These are phyloP conservation scores for Ursus arctos DNA, from an alignment of 2,113 vertebrate species.

Conservation along the genomic window DNA sequence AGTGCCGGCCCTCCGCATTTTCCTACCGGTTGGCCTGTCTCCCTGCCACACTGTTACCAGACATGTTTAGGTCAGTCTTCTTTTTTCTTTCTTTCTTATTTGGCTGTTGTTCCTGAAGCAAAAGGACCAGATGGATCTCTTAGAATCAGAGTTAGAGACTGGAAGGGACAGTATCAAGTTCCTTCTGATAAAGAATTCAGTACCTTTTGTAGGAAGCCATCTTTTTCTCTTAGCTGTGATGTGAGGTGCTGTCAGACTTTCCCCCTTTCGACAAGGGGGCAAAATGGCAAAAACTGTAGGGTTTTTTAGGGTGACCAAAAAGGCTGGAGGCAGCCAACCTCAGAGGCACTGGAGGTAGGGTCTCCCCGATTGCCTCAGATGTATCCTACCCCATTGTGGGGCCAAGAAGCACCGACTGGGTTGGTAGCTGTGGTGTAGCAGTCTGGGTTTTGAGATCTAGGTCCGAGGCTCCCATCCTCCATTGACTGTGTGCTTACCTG, in stretches of 20 bases:
- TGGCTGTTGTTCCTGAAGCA: not conserved
- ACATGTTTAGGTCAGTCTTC: not conserved
- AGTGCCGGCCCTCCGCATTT: not conserved
- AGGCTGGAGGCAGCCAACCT: not conserved
- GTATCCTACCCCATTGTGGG: no score
- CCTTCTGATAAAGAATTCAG: not conserved
- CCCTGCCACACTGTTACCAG: not conserved
- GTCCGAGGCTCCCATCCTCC: not conserved
- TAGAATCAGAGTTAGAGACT: not conserved
- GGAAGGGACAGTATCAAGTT: not conserved
- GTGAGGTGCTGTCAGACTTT: not conserved
- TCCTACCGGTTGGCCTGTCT: not conserved
- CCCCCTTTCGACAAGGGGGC: not conserved
- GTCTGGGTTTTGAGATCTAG: not conserved
- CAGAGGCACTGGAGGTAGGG: not conserved
- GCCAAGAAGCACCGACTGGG: not conserved
- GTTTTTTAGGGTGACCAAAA: not conserved
- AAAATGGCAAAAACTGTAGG: not conserved
- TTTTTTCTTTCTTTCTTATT: not conserved
- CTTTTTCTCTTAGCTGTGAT: not conserved
- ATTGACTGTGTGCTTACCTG: not conserved
- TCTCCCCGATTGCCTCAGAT: rapidly evolving
- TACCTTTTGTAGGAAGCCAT: not conserved
- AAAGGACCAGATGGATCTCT: not conserved
- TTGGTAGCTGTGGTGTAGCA: not conserved